phyloP scores from a whole-genome alignment of 2,888 invertebrate genomes.

The Tachina grossa region DNA sequence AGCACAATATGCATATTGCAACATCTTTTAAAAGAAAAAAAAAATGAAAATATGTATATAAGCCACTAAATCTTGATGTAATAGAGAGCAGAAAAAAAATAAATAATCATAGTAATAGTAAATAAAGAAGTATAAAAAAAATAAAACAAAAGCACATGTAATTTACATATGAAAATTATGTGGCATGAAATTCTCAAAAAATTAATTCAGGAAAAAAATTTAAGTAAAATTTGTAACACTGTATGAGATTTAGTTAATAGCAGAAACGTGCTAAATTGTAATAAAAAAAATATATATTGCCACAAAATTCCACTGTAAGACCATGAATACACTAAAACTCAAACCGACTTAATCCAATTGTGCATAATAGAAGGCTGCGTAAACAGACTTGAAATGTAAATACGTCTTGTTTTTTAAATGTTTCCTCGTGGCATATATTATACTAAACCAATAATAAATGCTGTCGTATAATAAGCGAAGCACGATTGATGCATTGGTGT shows the following conservation, averaged over 20 bases:
- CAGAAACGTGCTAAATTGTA: not conserved
- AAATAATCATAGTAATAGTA: slow-evolving; percentile 8
- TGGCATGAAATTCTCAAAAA: slow-evolving; percentile 64
- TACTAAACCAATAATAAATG: too few relatives aligned
- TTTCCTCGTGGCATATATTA: too few relatives aligned
- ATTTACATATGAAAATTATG: slow-evolving; percentile 65
- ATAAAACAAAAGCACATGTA: slow-evolving; percentile 57
- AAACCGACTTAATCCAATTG: too few relatives aligned
- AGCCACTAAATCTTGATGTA: slow-evolving; percentile 54
- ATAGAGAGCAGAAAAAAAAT: slow-evolving; percentile 30
- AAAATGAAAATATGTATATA: not conserved
- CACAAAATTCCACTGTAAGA: too few relatives aligned
- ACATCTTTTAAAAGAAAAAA: slow-evolving; percentile 22
- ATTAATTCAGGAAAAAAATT: slow-evolving; percentile 39
- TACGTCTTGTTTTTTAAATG: too few relatives aligned
- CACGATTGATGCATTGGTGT: too few relatives aligned
- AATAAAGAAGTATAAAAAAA: slow-evolving; percentile 14
- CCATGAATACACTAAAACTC: too few relatives aligned
- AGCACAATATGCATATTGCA: slow-evolving; percentile 15
- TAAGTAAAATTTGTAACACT: slow-evolving; percentile 11
- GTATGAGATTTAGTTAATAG: not conserved
- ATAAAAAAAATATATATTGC: too few relatives aligned
- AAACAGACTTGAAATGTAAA: too few relatives aligned
- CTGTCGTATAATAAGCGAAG: too few relatives aligned
- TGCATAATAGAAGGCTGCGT: too few relatives aligned